Evolutionary conservation across 2,113 vertebrate genomes (phyloP).

Genomic region (Trichechus manatus): DNA sequence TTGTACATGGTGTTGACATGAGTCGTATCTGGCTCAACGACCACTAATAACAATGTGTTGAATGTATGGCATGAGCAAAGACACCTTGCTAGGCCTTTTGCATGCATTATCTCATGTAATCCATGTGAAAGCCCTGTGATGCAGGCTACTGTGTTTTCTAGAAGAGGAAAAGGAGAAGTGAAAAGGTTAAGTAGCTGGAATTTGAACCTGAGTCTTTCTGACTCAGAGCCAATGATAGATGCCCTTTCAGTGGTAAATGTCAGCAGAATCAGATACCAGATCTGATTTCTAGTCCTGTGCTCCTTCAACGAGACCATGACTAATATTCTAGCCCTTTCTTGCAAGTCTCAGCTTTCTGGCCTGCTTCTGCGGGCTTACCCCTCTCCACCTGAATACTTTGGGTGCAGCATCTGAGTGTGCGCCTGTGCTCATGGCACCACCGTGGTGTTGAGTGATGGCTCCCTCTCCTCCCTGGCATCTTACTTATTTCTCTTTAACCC

Average conservation of each 20-base stretch:
- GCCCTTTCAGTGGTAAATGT: not conserved
- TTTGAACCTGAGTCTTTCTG: not conserved
- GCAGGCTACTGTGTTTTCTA: not conserved
- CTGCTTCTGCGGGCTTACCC: not conserved
- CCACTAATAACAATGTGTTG: not conserved
- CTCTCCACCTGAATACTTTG: not conserved
- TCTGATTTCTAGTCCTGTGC: not conserved
- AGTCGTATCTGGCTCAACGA: not conserved
- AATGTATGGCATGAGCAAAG: not conserved
- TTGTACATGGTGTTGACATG: not conserved
- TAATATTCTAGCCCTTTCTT: not conserved
- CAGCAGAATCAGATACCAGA: not conserved
- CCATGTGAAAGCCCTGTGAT: not conserved
- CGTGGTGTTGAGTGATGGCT: not conserved
- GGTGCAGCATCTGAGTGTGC: not conserved
- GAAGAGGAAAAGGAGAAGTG: not conserved
- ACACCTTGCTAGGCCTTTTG: not conserved
- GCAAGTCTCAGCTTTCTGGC: not conserved
- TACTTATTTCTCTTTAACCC: not conserved
- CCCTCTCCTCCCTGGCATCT: not conserved
- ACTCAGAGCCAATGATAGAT: not conserved
- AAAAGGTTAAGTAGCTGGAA: not conserved
- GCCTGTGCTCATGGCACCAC: not conserved
- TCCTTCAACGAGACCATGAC: not conserved
- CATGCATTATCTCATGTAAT: not conserved